Conservation (phyloP, 2,113 vertebrate species). For the Callospermophilus lateralis region DNA sequence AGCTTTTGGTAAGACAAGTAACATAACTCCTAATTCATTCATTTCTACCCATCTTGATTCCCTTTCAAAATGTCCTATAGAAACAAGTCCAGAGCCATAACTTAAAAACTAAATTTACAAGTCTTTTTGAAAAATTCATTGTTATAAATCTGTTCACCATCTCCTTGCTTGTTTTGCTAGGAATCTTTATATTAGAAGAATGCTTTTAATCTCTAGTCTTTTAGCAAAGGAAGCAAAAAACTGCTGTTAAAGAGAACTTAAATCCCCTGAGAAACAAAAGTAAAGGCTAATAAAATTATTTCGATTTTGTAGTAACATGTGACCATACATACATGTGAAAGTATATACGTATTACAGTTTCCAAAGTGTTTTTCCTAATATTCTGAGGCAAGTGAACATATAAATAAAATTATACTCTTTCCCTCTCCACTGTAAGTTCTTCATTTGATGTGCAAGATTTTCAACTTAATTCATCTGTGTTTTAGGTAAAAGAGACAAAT, state of each 20-base stretch:
- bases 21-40: neutral
- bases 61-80: neutral
- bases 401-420: too few relatives aligned
- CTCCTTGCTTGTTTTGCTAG: constrained; percentile 36
- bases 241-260: neutral
- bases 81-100: constrained; percentile 18
- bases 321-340: too few relatives aligned
- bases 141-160: neutral
- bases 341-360: too few relatives aligned
- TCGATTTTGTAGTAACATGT: too few relatives aligned
- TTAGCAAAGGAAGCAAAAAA: constrained; percentile 5
- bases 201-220: neutral
- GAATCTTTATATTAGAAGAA: constrained; percentile 38
- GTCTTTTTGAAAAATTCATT: neutral
- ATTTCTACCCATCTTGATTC: constrained; percentile 38
- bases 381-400: too few relatives aligned
- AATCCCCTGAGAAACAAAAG: too few relatives aligned
- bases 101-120: constrained; percentile 34
- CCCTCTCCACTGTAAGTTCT: too few relatives aligned
- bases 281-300: too few relatives aligned
- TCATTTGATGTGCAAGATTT: too few relatives aligned
- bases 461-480: too few relatives aligned
- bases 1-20: constrained; percentile 90
- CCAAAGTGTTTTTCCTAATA: too few relatives aligned
- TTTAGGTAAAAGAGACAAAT: too few relatives aligned